Evolutionary conservation across 2,113 vertebrate species (phyloP), one percentile per base, ranked within the genome.

Genomic region (Sturnus vulgaris): DNA sequence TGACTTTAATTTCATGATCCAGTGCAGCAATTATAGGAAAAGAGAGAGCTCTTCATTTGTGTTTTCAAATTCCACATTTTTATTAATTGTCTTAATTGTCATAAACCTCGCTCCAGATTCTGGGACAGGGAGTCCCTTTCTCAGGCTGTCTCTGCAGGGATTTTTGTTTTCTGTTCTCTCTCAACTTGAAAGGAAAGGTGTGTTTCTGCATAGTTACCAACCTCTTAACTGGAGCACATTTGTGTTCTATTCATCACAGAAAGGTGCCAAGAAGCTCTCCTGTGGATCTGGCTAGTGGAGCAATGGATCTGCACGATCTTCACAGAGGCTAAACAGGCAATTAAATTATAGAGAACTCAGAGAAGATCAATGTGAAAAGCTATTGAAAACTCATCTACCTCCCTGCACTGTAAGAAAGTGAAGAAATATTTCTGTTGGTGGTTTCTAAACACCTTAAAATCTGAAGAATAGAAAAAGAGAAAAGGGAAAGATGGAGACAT

Each of bases 1-100:
- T 97, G 92, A 90, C 93, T 97, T 96, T 86, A 96, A 92, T 97
- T 95, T 96, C 66, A 92, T 91, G 72, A 96, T 88, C 86, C 92
- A 86, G 64, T 49, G 63, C 86, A 95, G 61, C 94, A 93, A 86
- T 90, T 97, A 75, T 3, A 49, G 59, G 69, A 76, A 64, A 71
- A 52, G 52, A 46, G 53, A 59, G 65, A 49, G 42, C 28, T 71
- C 53, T 89, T 57, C 24, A 20, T 61, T 92, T 79, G 61, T 64
- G 49, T 63, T 88, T 82, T 94, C 69, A 79, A 6, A 30, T 80
- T 80, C 28, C 37, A 53, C 19, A 27, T 55, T 92, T 69, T 39
- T 47, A 57, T n/a, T 60, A 46, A 53, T 24, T 6, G 19, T 64
- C 42, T 23, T 28, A 47, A 77, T 24, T 6, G 19, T 64, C 42